Evolutionary conservation across 2,113 vertebrate genomes (phyloP).

Genomic region (Pithys albifrons): DNA sequence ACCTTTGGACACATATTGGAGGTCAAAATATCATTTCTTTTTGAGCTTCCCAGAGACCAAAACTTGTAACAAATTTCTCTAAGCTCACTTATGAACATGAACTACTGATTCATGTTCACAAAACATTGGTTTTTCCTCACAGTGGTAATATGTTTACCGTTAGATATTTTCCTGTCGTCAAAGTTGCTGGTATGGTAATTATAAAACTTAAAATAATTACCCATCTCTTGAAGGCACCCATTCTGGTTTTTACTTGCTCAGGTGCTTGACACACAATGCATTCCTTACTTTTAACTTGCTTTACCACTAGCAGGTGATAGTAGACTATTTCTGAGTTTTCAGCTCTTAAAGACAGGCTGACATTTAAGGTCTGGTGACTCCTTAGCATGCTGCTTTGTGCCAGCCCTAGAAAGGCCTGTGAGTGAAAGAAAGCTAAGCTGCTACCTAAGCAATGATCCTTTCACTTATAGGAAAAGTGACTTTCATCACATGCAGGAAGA

Average conservation of each 20-base stretch:
- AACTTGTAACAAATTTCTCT: not conserved
- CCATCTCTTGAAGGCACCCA: not conserved
- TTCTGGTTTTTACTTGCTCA: not conserved
- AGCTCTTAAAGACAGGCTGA: constrained; percentile 4
- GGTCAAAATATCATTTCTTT: not conserved
- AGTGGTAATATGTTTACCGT: not conserved
- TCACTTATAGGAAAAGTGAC: not conserved
- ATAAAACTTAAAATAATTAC: not conserved
- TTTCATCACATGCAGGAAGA: not conserved
- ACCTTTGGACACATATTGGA: not conserved
- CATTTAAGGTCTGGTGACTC: not conserved
- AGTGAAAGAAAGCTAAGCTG: not conserved
- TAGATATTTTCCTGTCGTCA: not conserved
- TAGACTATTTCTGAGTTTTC: not conserved
- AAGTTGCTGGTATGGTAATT: not conserved
- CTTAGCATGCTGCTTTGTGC: not conserved
- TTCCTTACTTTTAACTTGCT: not conserved
- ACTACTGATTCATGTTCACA: not conserved
- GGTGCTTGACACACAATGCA: fast-evolving
- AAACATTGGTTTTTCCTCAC: not conserved
- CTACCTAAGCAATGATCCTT: constrained; percentile 1
- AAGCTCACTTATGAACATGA: not conserved
- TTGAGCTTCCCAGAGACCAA: not conserved
- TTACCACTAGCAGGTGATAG: not conserved
- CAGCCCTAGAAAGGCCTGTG: not conserved